A percentile compares a stretch with the other conserved stretches of the same genome.
Conservation (phyloP, 2,113 vertebrate species). For the Dromaius novaehollandiae region DNA sequence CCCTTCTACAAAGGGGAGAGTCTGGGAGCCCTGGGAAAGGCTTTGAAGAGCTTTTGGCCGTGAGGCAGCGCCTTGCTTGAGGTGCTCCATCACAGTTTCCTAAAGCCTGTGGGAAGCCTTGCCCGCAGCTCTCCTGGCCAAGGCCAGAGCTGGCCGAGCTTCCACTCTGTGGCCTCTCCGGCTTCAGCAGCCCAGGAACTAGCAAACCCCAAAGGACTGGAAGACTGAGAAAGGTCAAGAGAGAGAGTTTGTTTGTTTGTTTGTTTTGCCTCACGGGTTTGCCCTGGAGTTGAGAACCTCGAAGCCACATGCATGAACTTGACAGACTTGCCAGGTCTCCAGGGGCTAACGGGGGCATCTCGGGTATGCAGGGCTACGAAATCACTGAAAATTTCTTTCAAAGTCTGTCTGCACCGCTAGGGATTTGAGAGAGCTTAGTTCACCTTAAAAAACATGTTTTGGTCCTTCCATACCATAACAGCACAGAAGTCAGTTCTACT, state of each 20-base stretch:
- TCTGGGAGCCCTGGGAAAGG: not conserved
- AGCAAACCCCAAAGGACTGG: not conserved
- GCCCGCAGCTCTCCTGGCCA: not conserved
- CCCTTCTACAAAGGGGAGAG: not conserved
- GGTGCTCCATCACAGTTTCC: accelerated
- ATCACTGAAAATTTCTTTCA: not conserved
- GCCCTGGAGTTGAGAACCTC: not conserved
- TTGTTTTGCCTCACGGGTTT: not conserved
- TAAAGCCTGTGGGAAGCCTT: not conserved
- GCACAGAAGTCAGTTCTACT: not conserved
- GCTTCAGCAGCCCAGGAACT: not conserved
- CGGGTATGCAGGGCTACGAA: not conserved
- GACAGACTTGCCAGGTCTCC: not conserved
- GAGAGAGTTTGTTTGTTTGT: not conserved
- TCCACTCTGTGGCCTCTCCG: not conserved
- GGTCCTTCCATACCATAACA: not conserved
- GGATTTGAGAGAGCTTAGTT: not conserved
- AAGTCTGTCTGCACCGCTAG: not conserved
- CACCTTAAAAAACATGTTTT: not conserved
- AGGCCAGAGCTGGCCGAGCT: not conserved
- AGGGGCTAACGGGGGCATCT: not conserved
- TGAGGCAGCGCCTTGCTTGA: not conserved
- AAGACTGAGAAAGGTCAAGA: no score
- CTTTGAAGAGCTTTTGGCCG: not conserved
- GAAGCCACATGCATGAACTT: not conserved